Evolutionary conservation across 1,140 invertebrate genomes (phyloP), one percentile per base, ranked within the genome.

Genomic region (Pygmarrhopalites habei): DNA sequence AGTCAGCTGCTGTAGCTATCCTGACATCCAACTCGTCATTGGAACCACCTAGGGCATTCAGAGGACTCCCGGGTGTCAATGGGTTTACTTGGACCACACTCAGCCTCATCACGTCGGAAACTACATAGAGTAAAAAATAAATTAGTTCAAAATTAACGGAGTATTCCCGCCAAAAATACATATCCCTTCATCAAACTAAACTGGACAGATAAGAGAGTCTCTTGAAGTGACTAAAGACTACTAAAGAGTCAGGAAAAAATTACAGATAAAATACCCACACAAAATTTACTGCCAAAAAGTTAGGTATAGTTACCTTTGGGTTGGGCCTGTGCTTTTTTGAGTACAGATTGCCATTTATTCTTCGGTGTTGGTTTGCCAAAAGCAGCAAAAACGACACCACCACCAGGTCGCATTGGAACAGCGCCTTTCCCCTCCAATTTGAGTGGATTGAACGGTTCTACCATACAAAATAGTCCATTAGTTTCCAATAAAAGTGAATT

Each of bases 1-100:
- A 95, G 74, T 95, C 90, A 2, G 90, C 86, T 0, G 94, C 89
- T 71, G 89, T 92, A 74, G 94, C 91, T 60, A 94, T 90, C 63
- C 86, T 81, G 58, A 80, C 76, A 46, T 81, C 76, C 71, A 84
- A 82, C 68, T 82, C 82, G 73, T 90, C 88, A 68, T 88, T 90
- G 72, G 89, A 89, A 2, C 86, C 90, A 28, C 87, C 88, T 17
- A 68, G 19, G 4, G 60, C 63, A 58, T 71, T 59, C n/a, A n/a
- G n/a, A 1, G 86, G 86, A 74, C 86, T 90, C 60, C 89, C 75
- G 19, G 68, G 64, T 23, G 55, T 61, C 59, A 65, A 62, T 21
- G 62, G 62, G 68, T 58, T 66, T 29, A 64, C 63, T 59, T 69
- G 65, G 14, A 59, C 68, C 19, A 64, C 67, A 26, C 67, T 65